Evolutionary conservation across 1,140 invertebrate species (phyloP), one percentile per base, ranked within the genome.

Genomic region (Achatina immaculata): DNA sequence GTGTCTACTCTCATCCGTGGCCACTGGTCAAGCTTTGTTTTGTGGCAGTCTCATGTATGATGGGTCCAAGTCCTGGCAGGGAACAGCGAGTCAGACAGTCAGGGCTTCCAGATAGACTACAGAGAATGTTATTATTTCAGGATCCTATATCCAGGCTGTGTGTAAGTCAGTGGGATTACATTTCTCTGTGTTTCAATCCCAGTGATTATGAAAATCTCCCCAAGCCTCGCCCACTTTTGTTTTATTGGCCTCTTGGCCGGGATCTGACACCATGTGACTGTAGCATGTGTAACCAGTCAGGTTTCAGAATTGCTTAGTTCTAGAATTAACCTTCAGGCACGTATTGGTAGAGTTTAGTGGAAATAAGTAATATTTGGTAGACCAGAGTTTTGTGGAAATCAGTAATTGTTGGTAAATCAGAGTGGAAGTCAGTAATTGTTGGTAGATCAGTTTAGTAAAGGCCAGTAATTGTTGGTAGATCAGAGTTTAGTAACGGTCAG

Each of bases 211-310:
- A 69, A 28, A 69, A 21, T 19, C n/a, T 69, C 1, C 68, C 36
- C 0, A 69, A n/a, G n/a, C 68, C 68, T n/a, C 36, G 68, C 6
- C 68, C 68, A 21, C 42, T 69, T 0, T 38, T 69, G 14, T 69
- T 42, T 69, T 69, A 69, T 43, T 69, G 68, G 68, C 68, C 68
- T 19, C 42, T 40, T 69, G 68, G 68, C 6, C 68, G 24, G 19
- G 68, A 69, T 21, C 21, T 69, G 16, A 24, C 21, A 19, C 7
- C 9, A 58, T 58, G 55, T 58, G 21, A 55, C 2, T 55, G 51
- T 55, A 55, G 3, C n/a, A 24, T 21, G 24, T 55, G 51, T 55
- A 21, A 4, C 28, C 28, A 62, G n/a, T n/a, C 58, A 31, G 58
- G 58, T 62, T 62, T 31, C 21, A 62, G 31, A 34, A 31, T 28